Percentiles rank a stretch among this genome's conserved stretches.
Evolutionary conservation across 2,888 invertebrate species (phyloP).

Genomic region (Willowsia nigromaculata): DNA sequence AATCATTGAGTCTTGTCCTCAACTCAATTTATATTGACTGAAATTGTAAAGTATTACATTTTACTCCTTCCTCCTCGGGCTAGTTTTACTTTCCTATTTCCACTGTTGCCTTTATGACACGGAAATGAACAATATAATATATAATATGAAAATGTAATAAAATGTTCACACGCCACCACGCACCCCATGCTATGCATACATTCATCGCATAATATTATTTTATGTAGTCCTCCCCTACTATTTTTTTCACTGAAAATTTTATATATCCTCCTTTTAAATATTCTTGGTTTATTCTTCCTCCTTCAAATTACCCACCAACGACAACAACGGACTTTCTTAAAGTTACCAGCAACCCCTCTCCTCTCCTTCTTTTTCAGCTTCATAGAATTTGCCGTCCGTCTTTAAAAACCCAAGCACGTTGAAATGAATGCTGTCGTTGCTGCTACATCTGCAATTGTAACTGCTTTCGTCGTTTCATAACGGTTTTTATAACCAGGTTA

Average conservation of each 20-base stretch:
- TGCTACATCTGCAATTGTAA: slow-evolving; percentile 11
- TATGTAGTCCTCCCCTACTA: not conserved
- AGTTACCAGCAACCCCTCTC: not conserved
- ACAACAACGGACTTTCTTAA: slow-evolving; percentile 5
- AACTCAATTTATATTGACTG: slow-evolving; percentile 15
- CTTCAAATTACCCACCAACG: slow-evolving; percentile 20
- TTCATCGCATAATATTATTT: not conserved
- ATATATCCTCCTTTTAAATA: slow-evolving; percentile 37
- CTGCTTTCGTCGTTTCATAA: slow-evolving; percentile 21
- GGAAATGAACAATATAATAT: slow-evolving; percentile 55
- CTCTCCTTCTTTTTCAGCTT: not conserved
- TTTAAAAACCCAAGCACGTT: slow-evolving; percentile 41
- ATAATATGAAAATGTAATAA: slow-evolving; percentile 61
- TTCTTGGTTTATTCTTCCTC: slow-evolving; percentile 10
- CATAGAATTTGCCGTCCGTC: not conserved
- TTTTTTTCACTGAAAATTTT: slow-evolving; percentile 5
- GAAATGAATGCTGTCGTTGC: not conserved
- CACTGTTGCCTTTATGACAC: not conserved
- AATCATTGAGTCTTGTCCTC: slow-evolving; percentile 14
- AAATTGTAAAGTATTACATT: slow-evolving; percentile 12
- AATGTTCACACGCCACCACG: slow-evolving; percentile 56
- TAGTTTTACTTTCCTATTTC: not conserved
- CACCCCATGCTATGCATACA: slow-evolving; percentile 27
- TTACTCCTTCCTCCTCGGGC: not conserved
- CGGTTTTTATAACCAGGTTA: slow-evolving; percentile 43